Percentiles rank a stretch among this genome's conserved stretches.
Conservation (phyloP, 1,140 invertebrate species). For the Cydia strobilella region DNA sequence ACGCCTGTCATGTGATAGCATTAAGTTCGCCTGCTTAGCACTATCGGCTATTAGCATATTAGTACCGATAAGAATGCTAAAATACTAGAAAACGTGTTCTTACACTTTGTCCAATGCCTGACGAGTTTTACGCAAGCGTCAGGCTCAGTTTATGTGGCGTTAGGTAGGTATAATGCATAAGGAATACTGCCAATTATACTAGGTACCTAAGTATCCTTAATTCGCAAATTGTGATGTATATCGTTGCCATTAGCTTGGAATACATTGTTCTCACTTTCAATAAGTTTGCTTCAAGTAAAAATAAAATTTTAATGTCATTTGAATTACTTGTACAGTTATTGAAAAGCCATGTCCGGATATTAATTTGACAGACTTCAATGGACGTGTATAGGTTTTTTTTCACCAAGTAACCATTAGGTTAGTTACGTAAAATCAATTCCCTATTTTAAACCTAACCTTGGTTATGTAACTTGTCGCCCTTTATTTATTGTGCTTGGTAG, state of each 20-base stretch:
- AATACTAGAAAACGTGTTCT: conserved; percentile 28
- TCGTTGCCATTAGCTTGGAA: neutral
- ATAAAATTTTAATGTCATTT: no score
- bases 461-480: conserved; percentile 5
- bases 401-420: neutral
- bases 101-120: conserved; percentile 10
- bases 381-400: neutral
- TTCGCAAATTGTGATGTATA: neutral
- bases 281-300: neutral
- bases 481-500: neutral
- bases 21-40: conserved; percentile 20
- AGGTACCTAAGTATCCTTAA: neutral
- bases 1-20: conserved; percentile 16
- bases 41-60: conserved; percentile 22
- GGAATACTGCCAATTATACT: neutral
- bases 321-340: no score
- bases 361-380: neutral
- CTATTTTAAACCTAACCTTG: conserved; percentile 13
- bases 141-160: neutral
- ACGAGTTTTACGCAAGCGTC: neutral
- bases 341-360: no score
- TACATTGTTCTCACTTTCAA: neutral
- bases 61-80: conserved; percentile 21
- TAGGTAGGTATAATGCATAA: neutral
- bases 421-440: conserved; percentile 4